Conservation (phyloP, 1,140 invertebrate species). For the Amyelois transitella region DNA sequence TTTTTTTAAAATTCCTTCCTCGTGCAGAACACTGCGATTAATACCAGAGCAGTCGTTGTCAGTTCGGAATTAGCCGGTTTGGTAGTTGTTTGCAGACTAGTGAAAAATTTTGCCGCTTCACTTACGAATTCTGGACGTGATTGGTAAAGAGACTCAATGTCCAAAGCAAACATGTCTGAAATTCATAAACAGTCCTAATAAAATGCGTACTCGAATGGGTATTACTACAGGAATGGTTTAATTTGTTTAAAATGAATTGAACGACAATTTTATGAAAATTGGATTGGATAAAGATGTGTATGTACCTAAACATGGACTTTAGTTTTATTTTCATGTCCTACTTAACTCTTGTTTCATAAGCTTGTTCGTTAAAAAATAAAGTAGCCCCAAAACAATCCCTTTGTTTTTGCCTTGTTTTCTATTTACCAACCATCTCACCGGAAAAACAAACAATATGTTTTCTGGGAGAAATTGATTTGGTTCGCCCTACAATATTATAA, state of each 20-base stretch:
- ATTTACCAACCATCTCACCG: constrained; percentile 6
- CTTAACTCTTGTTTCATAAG: no score
- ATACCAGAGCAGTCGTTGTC: constrained; percentile 8
- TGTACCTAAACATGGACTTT: no score
- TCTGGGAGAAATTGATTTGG: constrained; percentile 24
- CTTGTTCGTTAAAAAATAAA: no score
- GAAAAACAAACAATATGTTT: constrained; percentile 24
- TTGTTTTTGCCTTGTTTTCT: constrained; percentile 15
- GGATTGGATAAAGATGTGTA: no score
- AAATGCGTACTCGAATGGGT: no score
- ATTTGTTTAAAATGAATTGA: no score
- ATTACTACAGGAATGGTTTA: no score
- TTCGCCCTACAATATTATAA: constrained; percentile 18
- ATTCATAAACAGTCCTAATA: no score
- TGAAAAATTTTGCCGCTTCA: background rate
- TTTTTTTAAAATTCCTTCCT: constrained; percentile 19
- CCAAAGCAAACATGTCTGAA: background rate
- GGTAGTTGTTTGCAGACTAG: constrained; percentile 16
- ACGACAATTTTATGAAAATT: no score
- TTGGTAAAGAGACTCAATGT: background rate
- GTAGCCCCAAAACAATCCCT: no score
- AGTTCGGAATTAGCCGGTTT: background rate
- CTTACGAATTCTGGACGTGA: background rate
- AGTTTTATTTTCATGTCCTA: no score
- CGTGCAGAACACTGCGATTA: constrained; percentile 19